Evolutionary conservation across 2,888 invertebrate genomes (phyloP), one percentile per base, ranked within the genome.

Genomic region (Lymantria monacha): DNA sequence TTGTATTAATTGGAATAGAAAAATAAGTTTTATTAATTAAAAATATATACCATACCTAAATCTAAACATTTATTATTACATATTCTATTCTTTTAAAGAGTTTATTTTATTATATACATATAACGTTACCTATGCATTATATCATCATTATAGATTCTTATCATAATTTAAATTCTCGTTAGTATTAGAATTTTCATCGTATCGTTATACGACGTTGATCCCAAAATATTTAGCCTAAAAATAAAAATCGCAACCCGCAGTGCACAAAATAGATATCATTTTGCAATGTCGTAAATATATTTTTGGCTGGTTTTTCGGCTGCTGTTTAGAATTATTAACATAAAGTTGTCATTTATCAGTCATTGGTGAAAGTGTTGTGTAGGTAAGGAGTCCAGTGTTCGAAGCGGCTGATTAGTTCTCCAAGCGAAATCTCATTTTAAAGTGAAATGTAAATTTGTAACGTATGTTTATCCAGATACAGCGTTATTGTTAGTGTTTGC

Each of bases 361-460:
- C 85, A 83, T 65, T 71, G 81, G 88, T 88, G 89, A 89, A 89
- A 89, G 89, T 86, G 81, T 76, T 71, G 73, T 76, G 80, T 69
- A 68, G 76, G 67, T 66, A 64, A 73, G 64, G 66, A 76, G 70
- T 66, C 66, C 51, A 12, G 63, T 57, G 63, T 56, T 63, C 52
- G 59, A 56, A 58, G 54, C 63, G 67, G 59, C 59, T 59, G 65
- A 69, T 71, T 62, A 58, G 61, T 53, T 51, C 59, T 65, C 67
- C 62, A 69, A 49, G 15, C 69, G 70, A 69, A 54, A 60, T 5
- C 9, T 33, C 54, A 73, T 22, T 22, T 22, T 22, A 22, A 22
- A 22, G 78, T 83, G 80, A 76, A 74, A 79, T 81, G 79, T 76
- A 72, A 69, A 73, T 69, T 74, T 66, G 76, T 64, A 57, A 73